Evolutionary conservation across 2,113 vertebrate species (phyloP).

Genomic region (Oncorhynchus gorbuscha): DNA sequence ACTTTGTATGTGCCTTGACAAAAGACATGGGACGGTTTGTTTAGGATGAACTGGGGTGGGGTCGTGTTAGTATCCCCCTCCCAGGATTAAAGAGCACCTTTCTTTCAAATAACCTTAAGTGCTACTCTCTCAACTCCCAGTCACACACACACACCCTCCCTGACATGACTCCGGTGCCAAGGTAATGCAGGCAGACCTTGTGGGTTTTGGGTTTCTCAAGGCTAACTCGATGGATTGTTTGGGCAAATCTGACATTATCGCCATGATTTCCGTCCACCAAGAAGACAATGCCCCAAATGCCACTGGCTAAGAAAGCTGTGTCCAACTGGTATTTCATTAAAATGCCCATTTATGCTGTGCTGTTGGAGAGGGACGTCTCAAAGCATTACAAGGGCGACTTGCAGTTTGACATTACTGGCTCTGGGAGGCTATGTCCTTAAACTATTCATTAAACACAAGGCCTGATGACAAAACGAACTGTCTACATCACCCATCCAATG

Average conservation of each 20-base stretch:
- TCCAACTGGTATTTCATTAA: neutral
- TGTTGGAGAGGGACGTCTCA: neutral
- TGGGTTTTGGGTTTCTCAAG: constrained; percentile 1
- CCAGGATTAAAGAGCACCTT: neutral
- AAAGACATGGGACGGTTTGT: neutral
- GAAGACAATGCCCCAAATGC: neutral
- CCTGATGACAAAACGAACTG: no score
- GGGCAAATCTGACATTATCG: neutral
- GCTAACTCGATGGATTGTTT: neutral
- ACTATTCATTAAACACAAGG: no score
- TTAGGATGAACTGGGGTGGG: neutral
- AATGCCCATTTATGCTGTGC: neutral
- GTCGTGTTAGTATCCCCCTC: neutral
- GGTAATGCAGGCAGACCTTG: neutral
- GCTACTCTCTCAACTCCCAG: constrained; percentile 1
- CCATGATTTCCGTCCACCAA: neutral
- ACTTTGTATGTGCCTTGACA: neutral
- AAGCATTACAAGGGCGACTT: neutral
- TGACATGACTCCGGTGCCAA: neutral
- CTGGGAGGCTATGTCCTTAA: no score
- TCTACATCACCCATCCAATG: no score
- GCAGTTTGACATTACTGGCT: no score
- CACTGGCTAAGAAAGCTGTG: neutral
- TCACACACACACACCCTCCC: neutral
- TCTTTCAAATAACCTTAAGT: constrained; percentile 7